Evolutionary conservation across 2,888 invertebrate species (phyloP).

Genomic region (Drosophila vallismaia): DNA sequence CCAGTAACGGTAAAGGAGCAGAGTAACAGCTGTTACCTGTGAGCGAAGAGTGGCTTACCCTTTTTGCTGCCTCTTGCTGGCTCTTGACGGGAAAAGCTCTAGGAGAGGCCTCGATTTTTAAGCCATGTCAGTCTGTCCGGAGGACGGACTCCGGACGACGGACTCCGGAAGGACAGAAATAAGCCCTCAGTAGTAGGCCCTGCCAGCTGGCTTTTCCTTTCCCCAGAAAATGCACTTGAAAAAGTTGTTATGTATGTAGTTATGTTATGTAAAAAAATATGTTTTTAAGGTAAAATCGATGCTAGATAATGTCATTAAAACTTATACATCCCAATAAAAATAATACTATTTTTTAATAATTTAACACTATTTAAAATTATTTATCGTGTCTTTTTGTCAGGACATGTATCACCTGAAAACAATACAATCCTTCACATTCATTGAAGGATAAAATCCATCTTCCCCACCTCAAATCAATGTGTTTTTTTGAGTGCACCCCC

Average conservation of each 20-base stretch:
- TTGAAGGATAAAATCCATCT: neutral
- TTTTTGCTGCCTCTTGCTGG: constrained; percentile 33
- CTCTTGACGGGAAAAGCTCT: constrained; percentile 32
- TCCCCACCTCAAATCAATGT: neutral
- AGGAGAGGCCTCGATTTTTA: constrained; percentile 63
- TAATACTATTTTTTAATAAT: too few relatives aligned
- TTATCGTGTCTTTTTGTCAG: too few relatives aligned
- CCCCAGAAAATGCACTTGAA: neutral
- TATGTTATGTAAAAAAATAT: too few relatives aligned
- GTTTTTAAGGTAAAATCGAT: too few relatives aligned
- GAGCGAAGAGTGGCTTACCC: constrained; percentile 55
- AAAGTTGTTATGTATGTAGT: too few relatives aligned
- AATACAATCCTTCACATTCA: neutral
- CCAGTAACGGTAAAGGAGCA: constrained; percentile 16
- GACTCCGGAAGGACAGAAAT: constrained; percentile 48
- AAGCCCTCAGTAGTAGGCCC: constrained; percentile 50
- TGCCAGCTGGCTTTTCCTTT: constrained; percentile 26
- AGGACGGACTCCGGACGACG: constrained; percentile 1
- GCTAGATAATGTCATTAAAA: too few relatives aligned
- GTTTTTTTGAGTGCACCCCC: constrained; percentile 1
- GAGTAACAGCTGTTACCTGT: constrained; percentile 55
- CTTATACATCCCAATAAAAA: too few relatives aligned
- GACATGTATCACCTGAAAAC: too few relatives aligned
- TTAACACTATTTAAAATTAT: too few relatives aligned
- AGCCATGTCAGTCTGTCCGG: constrained; percentile 65